phyloP scores from a whole-genome alignment of 2,113 vertebrate genomes.

The Aldabrachelys gigantea region DNA sequence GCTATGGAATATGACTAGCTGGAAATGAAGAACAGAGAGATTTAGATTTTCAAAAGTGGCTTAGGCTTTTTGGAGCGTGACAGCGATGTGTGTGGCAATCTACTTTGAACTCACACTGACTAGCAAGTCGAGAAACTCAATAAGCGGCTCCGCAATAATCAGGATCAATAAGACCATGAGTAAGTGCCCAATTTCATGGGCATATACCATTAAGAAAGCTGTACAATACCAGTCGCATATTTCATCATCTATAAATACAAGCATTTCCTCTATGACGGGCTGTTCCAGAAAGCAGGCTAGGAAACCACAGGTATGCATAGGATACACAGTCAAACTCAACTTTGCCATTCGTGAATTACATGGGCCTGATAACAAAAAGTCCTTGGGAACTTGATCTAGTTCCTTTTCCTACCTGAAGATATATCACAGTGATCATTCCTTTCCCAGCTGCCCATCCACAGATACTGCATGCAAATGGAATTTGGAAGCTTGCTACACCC shows the following conservation, averaged over 20 bases:
- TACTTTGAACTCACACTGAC: not conserved
- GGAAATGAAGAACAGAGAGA: not conserved
- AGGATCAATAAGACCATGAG: not conserved
- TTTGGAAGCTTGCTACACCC: rapidly evolving
- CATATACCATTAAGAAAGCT: not conserved
- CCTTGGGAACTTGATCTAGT: not conserved
- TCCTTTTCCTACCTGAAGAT: not conserved
- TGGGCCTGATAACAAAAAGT: rapidly evolving
- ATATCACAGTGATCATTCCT: not conserved
- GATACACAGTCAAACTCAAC: not conserved
- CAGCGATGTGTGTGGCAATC: rapidly evolving
- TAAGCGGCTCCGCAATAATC: not conserved
- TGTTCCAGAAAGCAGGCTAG: not conserved
- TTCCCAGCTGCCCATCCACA: not conserved
- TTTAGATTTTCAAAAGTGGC: not conserved
- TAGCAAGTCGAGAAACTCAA: not conserved
- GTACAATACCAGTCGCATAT: not conserved
- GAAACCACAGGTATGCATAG: not conserved
- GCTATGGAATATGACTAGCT: not conserved
- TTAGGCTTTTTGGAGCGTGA: not conserved
- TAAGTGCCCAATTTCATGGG: rapidly evolving
- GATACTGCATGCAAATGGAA: not conserved
- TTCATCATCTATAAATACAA: not conserved
- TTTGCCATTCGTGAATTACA: not conserved
- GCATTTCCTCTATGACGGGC: not conserved